These are phyloP conservation scores for Diuraphis noxia DNA, from an alignment of 1,140 invertebrate species.

Conservation along the genomic window DNA sequence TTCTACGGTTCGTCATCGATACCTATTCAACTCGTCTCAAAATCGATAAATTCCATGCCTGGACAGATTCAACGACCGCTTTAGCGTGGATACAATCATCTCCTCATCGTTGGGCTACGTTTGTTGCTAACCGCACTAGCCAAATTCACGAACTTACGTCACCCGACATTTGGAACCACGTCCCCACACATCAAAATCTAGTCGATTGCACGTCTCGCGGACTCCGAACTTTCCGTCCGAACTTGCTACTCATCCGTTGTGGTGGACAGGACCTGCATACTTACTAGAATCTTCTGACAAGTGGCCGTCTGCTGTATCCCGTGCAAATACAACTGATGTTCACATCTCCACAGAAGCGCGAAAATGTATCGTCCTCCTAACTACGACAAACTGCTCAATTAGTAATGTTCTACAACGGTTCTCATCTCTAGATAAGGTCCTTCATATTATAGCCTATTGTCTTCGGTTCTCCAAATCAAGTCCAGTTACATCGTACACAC, in stretches of 20 bases:
- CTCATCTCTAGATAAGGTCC: background rate
- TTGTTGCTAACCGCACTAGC: slow-evolving; percentile 59
- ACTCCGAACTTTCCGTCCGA: background rate
- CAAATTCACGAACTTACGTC: slow-evolving; percentile 58
- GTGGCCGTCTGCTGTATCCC: background rate
- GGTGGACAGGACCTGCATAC: too few relatives aligned
- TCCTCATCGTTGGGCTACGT: too few relatives aligned
- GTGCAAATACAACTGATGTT: background rate
- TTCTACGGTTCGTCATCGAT: background rate
- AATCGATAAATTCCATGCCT: too few relatives aligned
- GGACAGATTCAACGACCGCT: too few relatives aligned
- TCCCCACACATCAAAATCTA: slow-evolving; percentile 60
- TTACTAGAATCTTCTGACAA: background rate
- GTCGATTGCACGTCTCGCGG: slow-evolving; percentile 61
- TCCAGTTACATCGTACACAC: too few relatives aligned
- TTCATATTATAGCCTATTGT: background rate
- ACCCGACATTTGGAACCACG: slow-evolving; percentile 57
- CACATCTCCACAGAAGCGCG: background rate
- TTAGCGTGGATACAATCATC: too few relatives aligned
- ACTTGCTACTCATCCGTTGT: slow-evolving; percentile 38
- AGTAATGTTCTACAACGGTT: background rate
- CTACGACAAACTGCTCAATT: background rate
- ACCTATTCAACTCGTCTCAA: too few relatives aligned
- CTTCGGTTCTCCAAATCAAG: background rate
- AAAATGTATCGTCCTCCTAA: background rate